Percentiles rank a stretch among this genome's conserved stretches.
phyloP scores from a whole-genome alignment of 53 echinoderm and acorn worm genomes.

The Pentamera pediparva region DNA sequence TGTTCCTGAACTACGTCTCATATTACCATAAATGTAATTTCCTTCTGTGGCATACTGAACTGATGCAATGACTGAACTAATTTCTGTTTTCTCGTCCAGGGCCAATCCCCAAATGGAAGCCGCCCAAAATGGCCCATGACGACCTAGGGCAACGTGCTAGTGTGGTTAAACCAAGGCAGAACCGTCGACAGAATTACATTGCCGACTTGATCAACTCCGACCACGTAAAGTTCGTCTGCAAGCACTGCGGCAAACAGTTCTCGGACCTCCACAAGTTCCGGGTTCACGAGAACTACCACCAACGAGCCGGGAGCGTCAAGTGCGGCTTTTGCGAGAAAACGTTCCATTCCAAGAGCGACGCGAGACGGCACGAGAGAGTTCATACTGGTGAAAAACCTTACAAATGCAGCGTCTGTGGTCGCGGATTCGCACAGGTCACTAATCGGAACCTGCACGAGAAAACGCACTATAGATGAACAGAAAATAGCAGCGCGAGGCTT shows the following conservation, averaged over 20 bases:
- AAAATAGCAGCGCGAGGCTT: too few relatives aligned
- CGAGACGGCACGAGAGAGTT: not conserved
- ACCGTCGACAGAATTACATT: too few relatives aligned
- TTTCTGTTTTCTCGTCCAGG: too few relatives aligned
- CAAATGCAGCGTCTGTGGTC: slow-evolving; percentile 15
- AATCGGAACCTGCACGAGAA: slow-evolving; percentile 4
- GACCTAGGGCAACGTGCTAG: too few relatives aligned
- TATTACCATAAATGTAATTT: too few relatives aligned
- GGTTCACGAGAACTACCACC: slow-evolving; percentile 9
- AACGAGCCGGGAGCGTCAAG: slow-evolving; percentile 8
- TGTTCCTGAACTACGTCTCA: too few relatives aligned
- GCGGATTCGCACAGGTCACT: not conserved
- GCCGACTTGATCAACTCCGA: not conserved
- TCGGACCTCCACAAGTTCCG: not conserved
- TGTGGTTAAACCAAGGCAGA: too few relatives aligned
- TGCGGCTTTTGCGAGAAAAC: not conserved
- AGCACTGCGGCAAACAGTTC: slow-evolving; percentile 9
- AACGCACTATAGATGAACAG: too few relatives aligned
- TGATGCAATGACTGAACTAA: too few relatives aligned
- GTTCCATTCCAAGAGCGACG: slow-evolving; percentile 2
- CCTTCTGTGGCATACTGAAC: too few relatives aligned
- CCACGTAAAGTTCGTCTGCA: not conserved
- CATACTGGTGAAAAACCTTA: slow-evolving; percentile 25
- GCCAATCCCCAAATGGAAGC: too few relatives aligned
- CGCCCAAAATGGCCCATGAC: too few relatives aligned